phyloP scores from a whole-genome alignment of 2,888 invertebrate species.

The Cephalotes varians region DNA sequence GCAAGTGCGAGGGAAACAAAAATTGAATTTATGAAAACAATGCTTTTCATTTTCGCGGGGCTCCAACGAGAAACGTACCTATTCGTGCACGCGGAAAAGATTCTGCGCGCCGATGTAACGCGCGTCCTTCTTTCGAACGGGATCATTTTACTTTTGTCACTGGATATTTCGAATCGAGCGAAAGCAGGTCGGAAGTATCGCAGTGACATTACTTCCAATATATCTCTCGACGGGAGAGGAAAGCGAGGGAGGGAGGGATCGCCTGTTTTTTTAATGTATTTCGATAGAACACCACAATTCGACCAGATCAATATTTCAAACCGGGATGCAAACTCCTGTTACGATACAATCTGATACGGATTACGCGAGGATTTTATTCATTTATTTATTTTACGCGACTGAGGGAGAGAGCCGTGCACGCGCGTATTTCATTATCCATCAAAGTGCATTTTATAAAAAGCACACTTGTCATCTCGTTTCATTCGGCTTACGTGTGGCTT shows the following conservation, averaged over 20 bases:
- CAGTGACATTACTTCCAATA: conserved; percentile 30
- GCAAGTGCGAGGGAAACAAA: neutral
- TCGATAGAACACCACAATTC: conserved; percentile 39
- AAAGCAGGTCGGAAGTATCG: neutral
- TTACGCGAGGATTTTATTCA: conserved; percentile 41
- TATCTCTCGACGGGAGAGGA: neutral
- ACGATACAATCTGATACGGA: conserved; percentile 43
- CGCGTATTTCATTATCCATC: conserved; percentile 22
- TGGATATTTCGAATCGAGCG: conserved; percentile 18
- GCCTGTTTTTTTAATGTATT: conserved; percentile 36
- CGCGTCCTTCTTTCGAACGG: neutral
- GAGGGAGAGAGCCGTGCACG: neutral
- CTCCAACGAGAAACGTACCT: neutral
- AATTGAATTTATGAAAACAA: conserved; percentile 15
- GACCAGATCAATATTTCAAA: conserved; percentile 49
- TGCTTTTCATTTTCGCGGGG: neutral
- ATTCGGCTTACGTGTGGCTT: no score
- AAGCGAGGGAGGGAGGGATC: neutral
- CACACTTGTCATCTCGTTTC: conserved; percentile 20
- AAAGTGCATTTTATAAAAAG: conserved; percentile 30
- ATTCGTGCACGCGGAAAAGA: neutral
- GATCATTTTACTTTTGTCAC: conserved; percentile 37
- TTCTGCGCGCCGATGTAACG: neutral
- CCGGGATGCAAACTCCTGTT: conserved; percentile 23
- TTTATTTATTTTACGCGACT: conserved; percentile 36